phyloP scores from a whole-genome alignment of 2,888 invertebrate species.

The Mechanitis mazaeus region DNA sequence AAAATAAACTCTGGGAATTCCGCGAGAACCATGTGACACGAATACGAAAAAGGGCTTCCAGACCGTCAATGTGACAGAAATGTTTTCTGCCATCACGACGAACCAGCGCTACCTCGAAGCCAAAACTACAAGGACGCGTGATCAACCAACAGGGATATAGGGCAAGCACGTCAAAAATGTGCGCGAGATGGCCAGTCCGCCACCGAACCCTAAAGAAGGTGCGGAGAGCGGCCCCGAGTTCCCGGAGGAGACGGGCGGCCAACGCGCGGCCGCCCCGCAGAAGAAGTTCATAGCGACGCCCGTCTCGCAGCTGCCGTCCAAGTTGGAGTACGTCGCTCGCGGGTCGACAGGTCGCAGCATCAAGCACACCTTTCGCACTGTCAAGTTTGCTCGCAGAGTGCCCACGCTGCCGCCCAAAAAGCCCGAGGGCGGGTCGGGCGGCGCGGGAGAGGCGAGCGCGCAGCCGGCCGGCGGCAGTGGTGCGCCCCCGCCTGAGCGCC shows the following conservation, averaged over 20 bases:
- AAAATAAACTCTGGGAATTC: conserved; percentile 55
- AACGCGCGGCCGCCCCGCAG: conserved; percentile 71
- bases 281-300: conserved; percentile 71
- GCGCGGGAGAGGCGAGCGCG: conserved; percentile 27
- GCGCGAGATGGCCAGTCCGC: conserved; percentile 76
- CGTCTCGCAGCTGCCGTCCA: conserved; percentile 65
- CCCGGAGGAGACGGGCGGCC: conserved; percentile 65
- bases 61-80: conserved; percentile 77
- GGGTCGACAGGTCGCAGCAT: conserved; percentile 69
- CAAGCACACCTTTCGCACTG: conserved; percentile 71
- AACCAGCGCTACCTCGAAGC: conserved; percentile 62
- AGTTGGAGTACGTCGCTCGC: conserved; percentile 67
- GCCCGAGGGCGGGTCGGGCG: conserved; percentile 37
- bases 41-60: conserved; percentile 75
- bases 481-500: conserved; percentile 40
- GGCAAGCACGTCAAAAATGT: conserved; percentile 72
- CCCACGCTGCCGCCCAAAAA: conserved; percentile 54
- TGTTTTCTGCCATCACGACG: conserved; percentile 75
- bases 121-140: conserved; percentile 57
- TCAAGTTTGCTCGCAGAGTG: conserved; percentile 67
- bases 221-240: conserved; percentile 69
- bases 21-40: conserved; percentile 75
- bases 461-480: conserved; percentile 33
- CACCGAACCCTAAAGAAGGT: conserved; percentile 73
- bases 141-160: conserved; percentile 66